Evolutionary conservation across 2,797 vertebrate genomes (phyloP).

Genomic region (Capromys pilorides): DNA sequence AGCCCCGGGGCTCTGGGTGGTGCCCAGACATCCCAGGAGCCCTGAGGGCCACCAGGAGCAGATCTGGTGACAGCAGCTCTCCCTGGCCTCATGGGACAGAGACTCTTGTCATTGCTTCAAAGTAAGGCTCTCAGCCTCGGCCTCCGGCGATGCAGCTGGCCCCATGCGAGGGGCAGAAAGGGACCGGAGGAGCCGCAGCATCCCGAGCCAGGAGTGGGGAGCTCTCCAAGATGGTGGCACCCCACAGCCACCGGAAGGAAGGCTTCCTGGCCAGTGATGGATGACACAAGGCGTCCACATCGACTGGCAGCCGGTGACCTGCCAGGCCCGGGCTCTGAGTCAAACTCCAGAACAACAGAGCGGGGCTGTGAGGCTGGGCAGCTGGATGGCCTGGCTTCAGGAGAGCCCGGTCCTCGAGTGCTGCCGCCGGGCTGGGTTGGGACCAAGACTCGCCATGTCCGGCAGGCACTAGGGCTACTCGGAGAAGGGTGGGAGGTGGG

Average conservation of each 20-base stretch:
- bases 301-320: background rate
- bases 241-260: background rate
- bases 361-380: background rate
- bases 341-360: background rate
- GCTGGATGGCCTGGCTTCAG: background rate
- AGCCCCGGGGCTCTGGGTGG: background rate
- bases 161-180: background rate
- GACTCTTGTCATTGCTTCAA: background rate
- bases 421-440: rapidly evolving
- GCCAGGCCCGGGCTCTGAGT: background rate
- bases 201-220: background rate
- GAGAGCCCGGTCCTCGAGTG: background rate
- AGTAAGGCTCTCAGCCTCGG: background rate
- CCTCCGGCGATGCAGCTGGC: background rate
- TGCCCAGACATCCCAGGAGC: rapidly evolving
- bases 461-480: background rate
- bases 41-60: background rate
- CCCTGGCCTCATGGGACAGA: rapidly evolving
- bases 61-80: rapidly evolving
- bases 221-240: background rate
- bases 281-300: background rate
- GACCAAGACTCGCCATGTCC: background rate
- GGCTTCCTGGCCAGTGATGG: background rate
- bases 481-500: rapidly evolving
- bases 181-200: background rate